These are phyloP conservation scores for Crotalus helleri DNA, from an alignment of 2,113 vertebrate genomes.

Conservation along the genomic window DNA sequence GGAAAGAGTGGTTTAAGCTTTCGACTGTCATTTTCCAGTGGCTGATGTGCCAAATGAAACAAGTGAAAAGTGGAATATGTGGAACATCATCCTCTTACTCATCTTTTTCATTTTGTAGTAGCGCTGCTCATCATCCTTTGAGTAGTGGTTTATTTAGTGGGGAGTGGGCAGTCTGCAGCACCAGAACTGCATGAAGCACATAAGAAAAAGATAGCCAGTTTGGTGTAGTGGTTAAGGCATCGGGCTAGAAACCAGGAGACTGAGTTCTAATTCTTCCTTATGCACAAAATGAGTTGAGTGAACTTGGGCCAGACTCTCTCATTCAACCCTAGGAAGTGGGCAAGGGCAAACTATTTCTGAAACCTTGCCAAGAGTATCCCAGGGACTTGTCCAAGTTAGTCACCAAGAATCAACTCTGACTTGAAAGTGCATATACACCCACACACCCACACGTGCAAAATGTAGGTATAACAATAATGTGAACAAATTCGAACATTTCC, in stretches of 20 bases:
- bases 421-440: background rate
- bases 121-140: background rate
- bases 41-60: background rate
- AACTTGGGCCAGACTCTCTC: background rate
- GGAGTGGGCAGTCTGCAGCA: background rate
- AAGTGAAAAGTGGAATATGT: conserved; percentile 1
- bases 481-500: background rate
- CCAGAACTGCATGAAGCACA: background rate
- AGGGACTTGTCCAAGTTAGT: background rate
- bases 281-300: background rate
- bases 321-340: background rate
- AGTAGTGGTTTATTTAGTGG: background rate
- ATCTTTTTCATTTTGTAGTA: background rate
- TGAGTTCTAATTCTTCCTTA: background rate
- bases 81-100: background rate
- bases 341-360: background rate
- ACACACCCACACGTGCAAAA: background rate
- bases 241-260: background rate
- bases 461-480: background rate
- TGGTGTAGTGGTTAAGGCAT: background rate
- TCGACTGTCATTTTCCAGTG: background rate
- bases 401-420: background rate
- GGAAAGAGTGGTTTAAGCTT: background rate
- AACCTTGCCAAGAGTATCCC: background rate
- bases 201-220: background rate